Evolutionary conservation across 2,797 vertebrate genomes (phyloP).

Genomic region (Clamator glandarius): DNA sequence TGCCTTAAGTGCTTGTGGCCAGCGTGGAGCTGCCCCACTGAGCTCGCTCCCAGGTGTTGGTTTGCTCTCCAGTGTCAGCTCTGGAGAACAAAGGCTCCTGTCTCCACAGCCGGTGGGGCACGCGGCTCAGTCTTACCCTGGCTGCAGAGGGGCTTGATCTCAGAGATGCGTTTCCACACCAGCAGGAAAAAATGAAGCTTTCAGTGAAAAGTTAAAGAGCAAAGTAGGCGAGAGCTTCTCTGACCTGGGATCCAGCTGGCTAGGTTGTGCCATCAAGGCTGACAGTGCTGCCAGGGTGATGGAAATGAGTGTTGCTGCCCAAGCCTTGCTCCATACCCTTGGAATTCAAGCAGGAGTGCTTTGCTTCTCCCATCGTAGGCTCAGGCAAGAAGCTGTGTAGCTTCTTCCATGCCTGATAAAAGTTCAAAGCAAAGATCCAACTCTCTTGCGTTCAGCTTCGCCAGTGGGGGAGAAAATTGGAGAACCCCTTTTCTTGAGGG

Average conservation of each 20-base stretch:
- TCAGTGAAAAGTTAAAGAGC: background rate
- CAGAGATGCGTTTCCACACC: background rate
- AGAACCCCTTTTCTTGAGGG: background rate
- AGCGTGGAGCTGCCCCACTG: background rate
- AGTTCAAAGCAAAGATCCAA: background rate
- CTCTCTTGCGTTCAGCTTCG: background rate
- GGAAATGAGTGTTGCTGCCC: background rate
- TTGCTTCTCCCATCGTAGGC: fast-evolving
- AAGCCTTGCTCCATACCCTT: fast-evolving
- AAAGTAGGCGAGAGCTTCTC: background rate
- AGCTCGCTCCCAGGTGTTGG: background rate
- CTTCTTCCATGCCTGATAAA: background rate
- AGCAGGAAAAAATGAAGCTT: background rate
- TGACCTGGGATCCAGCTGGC: background rate
- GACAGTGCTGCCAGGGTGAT: background rate
- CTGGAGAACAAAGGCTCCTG: background rate
- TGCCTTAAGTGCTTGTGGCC: background rate
- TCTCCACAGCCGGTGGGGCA: background rate
- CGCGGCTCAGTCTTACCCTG: background rate
- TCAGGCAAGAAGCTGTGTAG: background rate
- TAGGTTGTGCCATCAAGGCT: background rate
- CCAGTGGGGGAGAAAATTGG: background rate
- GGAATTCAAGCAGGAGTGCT: background rate
- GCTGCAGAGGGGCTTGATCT: background rate
- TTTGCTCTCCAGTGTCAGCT: background rate